Evolutionary conservation across 2,113 vertebrate genomes (phyloP).

Genomic region (Danionella cerebrum): DNA sequence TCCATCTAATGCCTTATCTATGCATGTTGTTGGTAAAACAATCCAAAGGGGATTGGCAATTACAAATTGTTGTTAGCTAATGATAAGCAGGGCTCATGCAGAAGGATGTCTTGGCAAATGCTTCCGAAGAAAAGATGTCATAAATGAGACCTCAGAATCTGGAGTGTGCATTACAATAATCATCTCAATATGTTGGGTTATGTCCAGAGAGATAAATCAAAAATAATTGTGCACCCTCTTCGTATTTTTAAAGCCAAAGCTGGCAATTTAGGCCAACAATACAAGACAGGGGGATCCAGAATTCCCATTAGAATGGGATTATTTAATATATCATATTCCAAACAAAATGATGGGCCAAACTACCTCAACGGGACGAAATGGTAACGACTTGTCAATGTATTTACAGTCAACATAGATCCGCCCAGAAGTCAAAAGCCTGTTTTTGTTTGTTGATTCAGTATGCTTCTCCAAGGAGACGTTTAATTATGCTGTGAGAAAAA

Average conservation of each 20-base stretch:
- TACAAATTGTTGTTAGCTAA: conserved; percentile 46
- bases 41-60: conserved; percentile 38
- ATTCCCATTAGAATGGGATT: conserved; percentile 2
- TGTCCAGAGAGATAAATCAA: conserved; percentile 67
- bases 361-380: neutral
- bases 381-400: neutral
- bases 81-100: conserved; percentile 3
- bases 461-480: neutral
- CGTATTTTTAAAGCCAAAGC: conserved; percentile 47
- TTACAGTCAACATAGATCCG: neutral
- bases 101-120: conserved; percentile 39
- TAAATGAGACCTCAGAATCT: conserved; percentile 57
- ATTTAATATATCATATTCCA: conserved; percentile 5
- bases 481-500: neutral
- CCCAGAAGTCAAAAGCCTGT: neutral
- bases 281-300: conserved; percentile 34
- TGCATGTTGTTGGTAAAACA: conserved; percentile 50
- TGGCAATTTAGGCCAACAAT: conserved; percentile 49
- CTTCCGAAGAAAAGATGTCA: conserved; percentile 45
- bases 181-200: conserved; percentile 54
- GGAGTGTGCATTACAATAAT: conserved; percentile 33
- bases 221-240: conserved; percentile 60
- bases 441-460: neutral
- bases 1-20: conserved; percentile 27
- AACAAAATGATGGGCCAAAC: neutral